Conservation (phyloP, 2,113 vertebrate species). For the Apodemus speciosus region DNA sequence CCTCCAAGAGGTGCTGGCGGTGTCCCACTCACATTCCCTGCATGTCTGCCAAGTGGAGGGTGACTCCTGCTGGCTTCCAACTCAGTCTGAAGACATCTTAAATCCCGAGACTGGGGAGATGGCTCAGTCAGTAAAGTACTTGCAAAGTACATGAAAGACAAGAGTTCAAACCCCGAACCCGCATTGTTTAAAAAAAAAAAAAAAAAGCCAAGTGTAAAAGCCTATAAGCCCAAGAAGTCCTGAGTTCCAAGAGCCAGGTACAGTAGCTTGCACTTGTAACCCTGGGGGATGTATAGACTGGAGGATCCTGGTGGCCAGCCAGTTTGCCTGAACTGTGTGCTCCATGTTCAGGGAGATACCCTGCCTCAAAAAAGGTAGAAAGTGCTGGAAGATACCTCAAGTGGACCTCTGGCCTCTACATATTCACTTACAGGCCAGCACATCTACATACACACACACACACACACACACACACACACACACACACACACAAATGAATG, state of each 20-base stretch:
- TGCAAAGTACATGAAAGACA: neutral
- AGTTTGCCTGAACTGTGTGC: neutral
- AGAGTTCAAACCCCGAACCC: neutral
- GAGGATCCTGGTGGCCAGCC: neutral
- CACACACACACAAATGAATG: neutral
- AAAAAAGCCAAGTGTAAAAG: neutral
- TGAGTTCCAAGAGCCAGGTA: neutral
- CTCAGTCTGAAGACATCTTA: neutral
- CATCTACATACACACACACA: neutral
- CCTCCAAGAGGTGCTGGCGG: neutral
- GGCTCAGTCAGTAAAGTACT: neutral
- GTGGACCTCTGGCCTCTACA: neutral
- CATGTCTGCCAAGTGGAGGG: neutral
- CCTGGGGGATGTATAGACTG: neutral
- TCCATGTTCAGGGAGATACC: neutral
- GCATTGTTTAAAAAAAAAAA: neutral
- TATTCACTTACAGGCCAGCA: neutral
- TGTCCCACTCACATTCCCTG: neutral
- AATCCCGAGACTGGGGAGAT: neutral
- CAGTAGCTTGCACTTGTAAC: neutral
- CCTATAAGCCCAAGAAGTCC: neutral
- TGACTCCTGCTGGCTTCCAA: neutral
- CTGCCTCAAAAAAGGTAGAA: too few species aligned
- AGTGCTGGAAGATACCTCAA: neutral
- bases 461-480: neutral